Evolutionary conservation across 2,888 invertebrate genomes (phyloP).

Genomic region (Octonoba sinensis): DNA sequence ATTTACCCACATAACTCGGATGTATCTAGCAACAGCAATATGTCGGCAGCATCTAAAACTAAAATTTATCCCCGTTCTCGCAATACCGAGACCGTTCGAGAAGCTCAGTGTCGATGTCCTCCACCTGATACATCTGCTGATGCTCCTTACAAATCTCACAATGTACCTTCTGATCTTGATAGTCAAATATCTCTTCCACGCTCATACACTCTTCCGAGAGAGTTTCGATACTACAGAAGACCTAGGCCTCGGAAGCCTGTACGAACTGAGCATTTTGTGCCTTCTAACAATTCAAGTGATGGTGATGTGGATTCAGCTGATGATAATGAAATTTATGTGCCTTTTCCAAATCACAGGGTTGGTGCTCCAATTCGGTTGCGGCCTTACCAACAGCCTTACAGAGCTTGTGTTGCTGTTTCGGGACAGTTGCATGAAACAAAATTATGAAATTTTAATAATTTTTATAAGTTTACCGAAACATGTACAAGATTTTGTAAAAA

Average conservation of each 20-base stretch:
- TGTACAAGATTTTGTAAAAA: not conserved
- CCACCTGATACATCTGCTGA: slow-evolving; percentile 51
- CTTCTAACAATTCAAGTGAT: slow-evolving; percentile 88
- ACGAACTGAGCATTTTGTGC: slow-evolving; percentile 79
- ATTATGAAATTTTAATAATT: slow-evolving; percentile 17
- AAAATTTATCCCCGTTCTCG: slow-evolving; percentile 61
- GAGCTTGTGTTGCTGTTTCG: slow-evolving; percentile 49
- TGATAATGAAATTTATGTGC: slow-evolving; percentile 61
- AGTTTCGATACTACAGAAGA: slow-evolving; percentile 84
- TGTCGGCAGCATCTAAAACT: slow-evolving; percentile 51
- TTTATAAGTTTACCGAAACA: too few relatives aligned
- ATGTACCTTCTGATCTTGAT: slow-evolving; percentile 81
- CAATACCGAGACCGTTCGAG: slow-evolving; percentile 66
- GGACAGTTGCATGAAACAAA: slow-evolving; percentile 64
- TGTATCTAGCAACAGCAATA: slow-evolving; percentile 63
- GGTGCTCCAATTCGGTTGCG: slow-evolving; percentile 51
- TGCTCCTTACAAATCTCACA: slow-evolving; percentile 71
- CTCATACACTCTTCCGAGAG: slow-evolving; percentile 86
- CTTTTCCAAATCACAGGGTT: slow-evolving; percentile 50
- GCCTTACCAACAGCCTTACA: slow-evolving; percentile 57
- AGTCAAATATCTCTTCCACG: slow-evolving; percentile 84
- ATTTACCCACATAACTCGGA: slow-evolving; percentile 59
- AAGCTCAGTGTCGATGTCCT: slow-evolving; percentile 43
- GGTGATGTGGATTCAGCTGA: slow-evolving; percentile 72
- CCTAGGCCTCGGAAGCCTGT: slow-evolving; percentile 75